Percentiles rank a stretch among this genome's conserved stretches.
These are phyloP conservation scores for Ametastegia equiseti DNA, from an alignment of 2,888 invertebrate species.

Conservation along the genomic window DNA sequence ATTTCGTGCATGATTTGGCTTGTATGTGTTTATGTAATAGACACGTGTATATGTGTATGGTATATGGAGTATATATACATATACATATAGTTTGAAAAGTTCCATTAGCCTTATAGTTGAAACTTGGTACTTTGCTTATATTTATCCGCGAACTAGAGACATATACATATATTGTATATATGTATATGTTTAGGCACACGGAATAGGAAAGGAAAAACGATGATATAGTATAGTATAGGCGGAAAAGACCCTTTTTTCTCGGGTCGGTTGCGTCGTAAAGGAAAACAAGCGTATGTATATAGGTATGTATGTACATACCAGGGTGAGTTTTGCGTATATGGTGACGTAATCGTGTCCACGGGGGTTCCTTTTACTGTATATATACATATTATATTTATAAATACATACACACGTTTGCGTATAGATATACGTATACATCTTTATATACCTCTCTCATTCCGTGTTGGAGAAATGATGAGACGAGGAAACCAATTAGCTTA, in stretches of 20 bases:
- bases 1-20: no score
- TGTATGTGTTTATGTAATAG: no score
- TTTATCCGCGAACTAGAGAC: constrained; percentile 2
- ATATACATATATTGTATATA: background rate
- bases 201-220: no score
- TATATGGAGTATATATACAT: background rate
- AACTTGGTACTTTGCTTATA: constrained; percentile 25
- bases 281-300: no score
- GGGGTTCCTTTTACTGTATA: constrained; percentile 23
- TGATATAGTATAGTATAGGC: no score
- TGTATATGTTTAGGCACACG: no score
- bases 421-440: background rate
- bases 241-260: constrained; percentile 28
- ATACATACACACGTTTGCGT: background rate
- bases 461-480: no score
- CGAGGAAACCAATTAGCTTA: no score
- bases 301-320: no score
- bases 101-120: background rate
- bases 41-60: background rate
- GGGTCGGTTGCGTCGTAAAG: constrained; percentile 36
- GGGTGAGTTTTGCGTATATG: constrained; percentile 16
- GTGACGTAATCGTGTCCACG: constrained; percentile 38
- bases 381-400: background rate
- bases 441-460: no score
- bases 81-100: background rate